Conservation (phyloP, 37 sponge, comb jelly and placozoan species). For the Beroe forskalii region DNA sequence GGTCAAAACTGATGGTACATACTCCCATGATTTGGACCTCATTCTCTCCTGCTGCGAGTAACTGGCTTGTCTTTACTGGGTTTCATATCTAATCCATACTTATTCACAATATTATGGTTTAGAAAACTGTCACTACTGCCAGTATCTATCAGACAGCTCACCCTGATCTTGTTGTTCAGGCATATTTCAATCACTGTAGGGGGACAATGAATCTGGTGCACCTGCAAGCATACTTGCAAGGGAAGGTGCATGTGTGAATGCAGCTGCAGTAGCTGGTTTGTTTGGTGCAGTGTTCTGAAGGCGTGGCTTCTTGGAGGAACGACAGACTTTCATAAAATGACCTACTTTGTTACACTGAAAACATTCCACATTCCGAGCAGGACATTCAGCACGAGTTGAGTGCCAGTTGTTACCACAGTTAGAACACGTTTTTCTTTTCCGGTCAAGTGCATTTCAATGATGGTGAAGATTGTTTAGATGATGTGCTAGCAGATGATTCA, state of each 20-base stretch:
- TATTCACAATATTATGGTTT: too few relatives aligned
- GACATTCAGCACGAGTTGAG: not conserved
- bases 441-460: not conserved
- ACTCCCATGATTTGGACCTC: too few relatives aligned
- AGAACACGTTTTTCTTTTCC: not conserved
- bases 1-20: too few relatives aligned
- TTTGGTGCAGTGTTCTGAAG: not conserved
- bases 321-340: not conserved
- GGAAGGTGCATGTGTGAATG: not conserved
- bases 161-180: too few relatives aligned
- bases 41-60: too few relatives aligned
- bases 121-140: too few relatives aligned
- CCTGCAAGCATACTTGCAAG: not conserved
- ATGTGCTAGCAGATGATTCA: not conserved
- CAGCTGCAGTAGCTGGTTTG: not conserved
- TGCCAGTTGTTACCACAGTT: not conserved
- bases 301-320: not conserved
- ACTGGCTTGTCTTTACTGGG: too few relatives aligned
- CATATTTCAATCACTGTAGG: too few relatives aligned
- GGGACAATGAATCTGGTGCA: too few relatives aligned
- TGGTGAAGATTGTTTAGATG: not conserved
- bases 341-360: not conserved
- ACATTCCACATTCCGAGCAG: not conserved
- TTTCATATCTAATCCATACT: too few relatives aligned
- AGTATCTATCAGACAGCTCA: too few relatives aligned